A percentile compares a stretch with the other conserved stretches of the same genome.
Evolutionary conservation across 2,888 invertebrate species (phyloP).

Genomic region (Ormyrus pomaceus): DNA sequence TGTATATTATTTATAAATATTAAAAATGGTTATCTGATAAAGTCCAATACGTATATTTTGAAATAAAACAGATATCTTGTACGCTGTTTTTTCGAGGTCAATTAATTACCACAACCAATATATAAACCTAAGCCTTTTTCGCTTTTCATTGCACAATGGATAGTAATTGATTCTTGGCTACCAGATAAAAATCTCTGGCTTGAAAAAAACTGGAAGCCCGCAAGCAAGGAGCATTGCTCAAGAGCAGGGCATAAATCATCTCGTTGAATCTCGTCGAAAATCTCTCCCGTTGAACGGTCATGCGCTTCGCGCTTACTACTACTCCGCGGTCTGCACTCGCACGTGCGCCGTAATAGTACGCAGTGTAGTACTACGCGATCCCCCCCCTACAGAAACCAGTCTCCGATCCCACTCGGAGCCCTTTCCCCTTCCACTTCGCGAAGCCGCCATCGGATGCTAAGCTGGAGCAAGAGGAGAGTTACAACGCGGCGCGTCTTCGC

Average conservation of each 20-base stretch:
- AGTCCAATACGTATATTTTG: no score
- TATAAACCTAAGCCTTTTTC: no score
- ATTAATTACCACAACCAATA: no score
- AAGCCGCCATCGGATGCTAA: slow-evolving; percentile 1
- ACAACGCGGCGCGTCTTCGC: slow-evolving; percentile 13
- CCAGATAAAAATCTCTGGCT: no score
- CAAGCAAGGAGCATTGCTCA: background rate
- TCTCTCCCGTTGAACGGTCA: background rate
- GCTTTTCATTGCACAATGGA: no score
- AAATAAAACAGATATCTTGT: no score
- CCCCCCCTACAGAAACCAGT: slow-evolving; percentile 20
- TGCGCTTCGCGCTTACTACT: slow-evolving; percentile 45
- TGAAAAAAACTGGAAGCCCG: background rate
- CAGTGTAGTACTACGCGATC: slow-evolving; percentile 71
- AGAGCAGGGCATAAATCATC: slow-evolving; percentile 36
- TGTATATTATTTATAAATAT: no score
- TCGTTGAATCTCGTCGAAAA: slow-evolving; percentile 6
- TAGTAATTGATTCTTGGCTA: no score
- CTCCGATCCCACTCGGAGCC: background rate
- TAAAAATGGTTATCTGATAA: no score
- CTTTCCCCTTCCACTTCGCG: slow-evolving; percentile 41
- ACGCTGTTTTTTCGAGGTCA: no score
- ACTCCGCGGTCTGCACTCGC: slow-evolving; percentile 61
- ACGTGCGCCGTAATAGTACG: slow-evolving; percentile 72
- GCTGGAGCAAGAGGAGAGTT: slow-evolving; percentile 10